Base-by-base conservation (phyloP, 2,113 vertebrate species). In the Macroglossus sobrinus region DNA sequence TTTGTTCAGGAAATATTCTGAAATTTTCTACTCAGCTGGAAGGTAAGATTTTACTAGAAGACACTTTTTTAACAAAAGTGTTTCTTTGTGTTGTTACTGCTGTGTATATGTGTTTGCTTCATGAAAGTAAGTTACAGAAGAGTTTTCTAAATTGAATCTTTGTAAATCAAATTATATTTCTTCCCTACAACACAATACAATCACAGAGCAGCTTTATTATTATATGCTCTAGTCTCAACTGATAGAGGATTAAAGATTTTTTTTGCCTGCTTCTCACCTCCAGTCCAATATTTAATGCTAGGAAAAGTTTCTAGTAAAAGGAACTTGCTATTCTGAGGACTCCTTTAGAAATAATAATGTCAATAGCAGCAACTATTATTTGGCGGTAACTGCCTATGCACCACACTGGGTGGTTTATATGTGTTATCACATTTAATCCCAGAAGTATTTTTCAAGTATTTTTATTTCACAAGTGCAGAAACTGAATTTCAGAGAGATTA, bases 1-100 rank as follows among this genome's bases (percentile, higher is more conserved):
- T 96, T 96, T 97, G 89, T 97, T 96, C 95, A 93, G 94, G 50
- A 97, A 97, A 93, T 93, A 96, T 95, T 97, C 85, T 94, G 89
- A 97, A 96, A 97, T 97, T 96, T 97, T 81, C 91, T 95, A 95
- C 93, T 82, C 88, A 91, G 94, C 93, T 96, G 95, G 96, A 96
- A 35, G 92, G 90, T 97, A 95, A 97, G 87, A 97, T 3, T 94
- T 96, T 96, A 69, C 43, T 12, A 79, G 53, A 96, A 96, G 63
- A 93, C 4, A 66, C 14, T 86, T 97, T 95, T 92, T 95, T 61
- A 97, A 79, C 53, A 85, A 33, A 95, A 96, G 47, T 96, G 45
- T 71, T 45, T 95, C 26, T 61, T 5, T 69, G 21, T 96, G 63
- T 69, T 94, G 55, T 88, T 84, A 95, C 94, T 82, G 71, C 80